Evolutionary conservation across 2,797 vertebrate species (phyloP), one percentile per base, ranked within the genome.

Genomic region (Halcyon smyrnensis): DNA sequence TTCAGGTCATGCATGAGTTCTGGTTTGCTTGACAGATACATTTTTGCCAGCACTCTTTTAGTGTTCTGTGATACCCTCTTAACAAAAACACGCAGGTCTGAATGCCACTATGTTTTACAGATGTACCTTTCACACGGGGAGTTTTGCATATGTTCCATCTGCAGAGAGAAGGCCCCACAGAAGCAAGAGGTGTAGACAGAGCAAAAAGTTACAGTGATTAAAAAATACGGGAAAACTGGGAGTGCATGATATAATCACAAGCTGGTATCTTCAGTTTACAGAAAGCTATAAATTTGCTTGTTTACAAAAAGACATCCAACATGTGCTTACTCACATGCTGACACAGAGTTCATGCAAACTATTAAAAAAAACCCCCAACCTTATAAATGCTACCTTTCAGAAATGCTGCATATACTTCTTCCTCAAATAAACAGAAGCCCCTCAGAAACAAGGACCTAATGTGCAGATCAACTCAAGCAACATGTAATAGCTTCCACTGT

Each of bases 301-400:
- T 36, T 79, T 36, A 43, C 71, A 90, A 80, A 85, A 23, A 74
- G 43, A 82, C 56, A 90, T 25, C 28, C 81, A 93, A 95, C 84
- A 92, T 87, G 87, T 94, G 77, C 43, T 80, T 87, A 89, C 39
- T 94, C 83, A 93, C 88, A 96, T 60, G 84, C 70, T 89, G 93
- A 95, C 85, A 73, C 9, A 37, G 32, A 84, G 43, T 65, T 93
- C 83, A 96, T 90, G 60, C 95, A 92, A 92, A 57, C 10, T 21
- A 83, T 17, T 69, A 81, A 79, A 63, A 88, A 28, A 53, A 7
- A 5, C 11, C 37, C 37, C 37, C 37, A 12, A 20, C 13, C 34
- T 71, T 59, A 50, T 14, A 57, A 50, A 87, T 77, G 28, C 62
- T 80, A 77, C 28, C 60, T 64, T 62, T 95, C 73, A 57, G 75